phyloP scores from a whole-genome alignment of 2,113 vertebrate species.

The Vicugna pacos region DNA sequence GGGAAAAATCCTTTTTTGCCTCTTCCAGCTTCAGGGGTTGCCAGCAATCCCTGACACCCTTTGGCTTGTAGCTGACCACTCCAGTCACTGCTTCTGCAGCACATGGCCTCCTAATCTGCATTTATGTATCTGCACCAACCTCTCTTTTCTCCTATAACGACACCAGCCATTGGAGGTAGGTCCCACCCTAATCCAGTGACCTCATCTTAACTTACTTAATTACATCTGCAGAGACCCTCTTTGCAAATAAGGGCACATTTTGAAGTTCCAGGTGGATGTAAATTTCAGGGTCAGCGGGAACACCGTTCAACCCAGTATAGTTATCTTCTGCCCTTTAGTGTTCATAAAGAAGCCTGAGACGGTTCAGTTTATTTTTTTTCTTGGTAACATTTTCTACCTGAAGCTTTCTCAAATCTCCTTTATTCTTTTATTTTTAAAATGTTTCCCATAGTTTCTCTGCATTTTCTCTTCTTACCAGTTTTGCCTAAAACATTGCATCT shows the following conservation, averaged over 20 bases:
- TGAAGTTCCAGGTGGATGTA: background rate
- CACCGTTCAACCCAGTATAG: background rate
- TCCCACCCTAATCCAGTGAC: background rate
- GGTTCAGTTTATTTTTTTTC: constrained; percentile 5
- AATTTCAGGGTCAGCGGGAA: background rate
- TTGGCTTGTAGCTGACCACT: background rate
- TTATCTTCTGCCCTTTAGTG: background rate
- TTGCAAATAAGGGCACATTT: background rate
- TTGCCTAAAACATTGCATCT: background rate
- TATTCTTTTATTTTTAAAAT: constrained; percentile 21
- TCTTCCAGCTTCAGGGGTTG: background rate
- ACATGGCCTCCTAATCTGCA: background rate
- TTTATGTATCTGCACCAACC: background rate
- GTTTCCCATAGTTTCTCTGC: background rate
- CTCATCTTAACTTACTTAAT: background rate
- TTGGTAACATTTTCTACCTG: background rate
- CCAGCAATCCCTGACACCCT: background rate
- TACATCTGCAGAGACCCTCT: background rate
- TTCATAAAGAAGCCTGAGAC: background rate
- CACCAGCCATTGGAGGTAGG: background rate
- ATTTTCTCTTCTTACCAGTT: constrained; percentile 28
- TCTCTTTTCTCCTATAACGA: background rate
- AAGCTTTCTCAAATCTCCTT: constrained; percentile 11
- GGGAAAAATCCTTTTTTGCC: background rate
- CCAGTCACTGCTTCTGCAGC: background rate